A percentile compares a stretch with the other conserved stretches of the same genome.
These are phyloP conservation scores for Menidia beryllina DNA, from an alignment of 2,113 vertebrate species.

Conservation along the genomic window DNA sequence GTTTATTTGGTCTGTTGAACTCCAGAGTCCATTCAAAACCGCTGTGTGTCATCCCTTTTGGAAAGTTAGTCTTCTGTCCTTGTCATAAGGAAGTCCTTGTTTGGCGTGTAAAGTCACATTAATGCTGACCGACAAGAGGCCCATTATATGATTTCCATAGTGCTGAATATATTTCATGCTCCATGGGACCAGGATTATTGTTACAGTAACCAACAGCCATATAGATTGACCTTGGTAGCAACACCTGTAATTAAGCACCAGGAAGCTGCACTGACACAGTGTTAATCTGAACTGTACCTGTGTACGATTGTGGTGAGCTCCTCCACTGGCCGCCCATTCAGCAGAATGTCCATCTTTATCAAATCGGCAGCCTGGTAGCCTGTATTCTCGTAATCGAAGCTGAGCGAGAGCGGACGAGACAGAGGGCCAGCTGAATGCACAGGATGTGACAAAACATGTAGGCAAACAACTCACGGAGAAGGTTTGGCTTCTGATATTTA, in stretches of 20 bases:
- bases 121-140: slow-evolving; percentile 35
- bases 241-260: background rate
- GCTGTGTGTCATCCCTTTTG: slow-evolving; percentile 53
- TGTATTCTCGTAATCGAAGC: slow-evolving; percentile 97
- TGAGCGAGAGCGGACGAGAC: slow-evolving; percentile 52
- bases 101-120: slow-evolving; percentile 32
- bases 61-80: slow-evolving; percentile 49
- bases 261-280: background rate
- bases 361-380: slow-evolving; percentile 92
- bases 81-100: slow-evolving; percentile 1
- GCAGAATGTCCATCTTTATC: slow-evolving; percentile 93
- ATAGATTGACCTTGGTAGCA: slow-evolving; percentile 32
- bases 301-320: slow-evolving; percentile 91
- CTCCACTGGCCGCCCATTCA: slow-evolving; percentile 92
- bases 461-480: no score
- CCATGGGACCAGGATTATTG: slow-evolving; percentile 32
- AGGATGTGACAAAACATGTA: background rate
- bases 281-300: slow-evolving; percentile 76
- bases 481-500: no score
- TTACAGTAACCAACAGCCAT: slow-evolving; percentile 18
- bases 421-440: background rate
- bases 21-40: slow-evolving; percentile 43
- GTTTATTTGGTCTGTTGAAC: slow-evolving; percentile 8
- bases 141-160: slow-evolving; percentile 14
- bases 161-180: slow-evolving; percentile 48